These are phyloP conservation scores for Jaculus jaculus DNA, from an alignment of 2,113 vertebrate genomes.

Conservation along the genomic window DNA sequence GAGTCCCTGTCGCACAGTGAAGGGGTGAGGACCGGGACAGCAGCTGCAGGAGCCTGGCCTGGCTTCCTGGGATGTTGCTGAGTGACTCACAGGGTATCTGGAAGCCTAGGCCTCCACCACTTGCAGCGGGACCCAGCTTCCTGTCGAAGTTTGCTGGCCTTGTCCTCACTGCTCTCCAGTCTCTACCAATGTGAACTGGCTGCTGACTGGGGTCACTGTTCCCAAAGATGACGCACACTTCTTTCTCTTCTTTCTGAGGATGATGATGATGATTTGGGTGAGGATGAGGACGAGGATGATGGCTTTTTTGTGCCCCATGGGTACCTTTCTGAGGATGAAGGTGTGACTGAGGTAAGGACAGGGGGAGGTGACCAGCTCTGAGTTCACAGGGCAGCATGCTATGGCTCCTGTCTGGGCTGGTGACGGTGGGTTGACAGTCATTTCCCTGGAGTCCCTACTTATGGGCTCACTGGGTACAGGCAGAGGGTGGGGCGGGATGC, in stretches of 20 bases:
- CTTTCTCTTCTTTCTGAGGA: slow-evolving; percentile 83
- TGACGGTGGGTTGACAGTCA: neutral
- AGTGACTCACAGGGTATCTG: too few relatives aligned
- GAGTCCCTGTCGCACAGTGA: slow-evolving; percentile 98
- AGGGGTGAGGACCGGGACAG: slow-evolving; percentile 86
- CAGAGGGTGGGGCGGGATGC: too few relatives aligned
- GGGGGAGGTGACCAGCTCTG: accelerated
- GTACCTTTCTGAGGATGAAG: slow-evolving; percentile 97
- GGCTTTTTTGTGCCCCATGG: slow-evolving; percentile 99
- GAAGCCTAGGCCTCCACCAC: too few relatives aligned
- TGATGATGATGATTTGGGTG: slow-evolving; percentile 93
- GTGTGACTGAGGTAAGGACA: slow-evolving; percentile 89
- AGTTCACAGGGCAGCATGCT: neutral
- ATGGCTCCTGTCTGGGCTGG: neutral
- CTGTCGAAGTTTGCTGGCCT: too few relatives aligned
- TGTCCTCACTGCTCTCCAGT: too few relatives aligned
- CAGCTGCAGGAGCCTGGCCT: too few relatives aligned
- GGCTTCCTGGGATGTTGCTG: neutral
- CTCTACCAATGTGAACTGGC: too few relatives aligned
- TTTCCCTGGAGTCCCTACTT: too few relatives aligned
- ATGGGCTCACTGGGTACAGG: too few relatives aligned
- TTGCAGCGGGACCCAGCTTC: too few relatives aligned
- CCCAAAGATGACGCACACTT: accelerated
- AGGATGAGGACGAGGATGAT: slow-evolving; percentile 95
- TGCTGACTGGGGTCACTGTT: neutral